Conservation (phyloP, 2,888 invertebrate species). For the Thecophora atra region DNA sequence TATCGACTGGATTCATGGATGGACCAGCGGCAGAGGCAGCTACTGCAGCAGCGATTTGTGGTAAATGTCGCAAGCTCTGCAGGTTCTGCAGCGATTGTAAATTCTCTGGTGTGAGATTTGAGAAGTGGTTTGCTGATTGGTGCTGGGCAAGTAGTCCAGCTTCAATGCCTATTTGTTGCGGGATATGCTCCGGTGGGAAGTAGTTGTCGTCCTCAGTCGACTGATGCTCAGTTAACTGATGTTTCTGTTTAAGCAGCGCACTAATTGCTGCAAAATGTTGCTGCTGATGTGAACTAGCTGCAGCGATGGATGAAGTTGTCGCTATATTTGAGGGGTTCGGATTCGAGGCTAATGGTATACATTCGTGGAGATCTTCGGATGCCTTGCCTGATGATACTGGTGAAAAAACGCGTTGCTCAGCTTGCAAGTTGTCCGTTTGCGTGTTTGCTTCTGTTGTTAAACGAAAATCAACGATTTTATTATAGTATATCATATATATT, state of each 20-base stretch:
- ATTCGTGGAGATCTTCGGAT: conserved; percentile 25
- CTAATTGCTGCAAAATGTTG: conserved; percentile 50
- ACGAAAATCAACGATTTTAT: conserved; percentile 6
- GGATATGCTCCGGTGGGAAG: conserved; percentile 41
- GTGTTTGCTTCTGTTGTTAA: conserved; percentile 9
- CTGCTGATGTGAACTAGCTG: conserved; percentile 69
- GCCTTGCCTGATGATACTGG: conserved; percentile 1
- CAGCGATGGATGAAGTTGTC: conserved; percentile 14
- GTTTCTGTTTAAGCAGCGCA: conserved; percentile 54
- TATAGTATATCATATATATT: background rate
- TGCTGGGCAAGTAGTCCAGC: conserved; percentile 42
- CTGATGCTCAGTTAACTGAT: conserved; percentile 40
- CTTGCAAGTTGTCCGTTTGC: conserved; percentile 1
- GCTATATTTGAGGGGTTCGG: conserved; percentile 26
- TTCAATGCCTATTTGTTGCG: conserved; percentile 40
- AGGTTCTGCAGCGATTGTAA: conserved; percentile 52
- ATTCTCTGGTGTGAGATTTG: conserved; percentile 51
- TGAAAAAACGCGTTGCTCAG: background rate
- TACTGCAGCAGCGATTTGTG: conserved; percentile 51
- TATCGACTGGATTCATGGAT: conserved; percentile 85
- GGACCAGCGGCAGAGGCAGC: conserved; percentile 66
- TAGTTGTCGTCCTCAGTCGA: background rate
- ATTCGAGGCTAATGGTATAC: conserved; percentile 29
- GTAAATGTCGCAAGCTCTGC: conserved; percentile 56
- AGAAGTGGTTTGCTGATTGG: conserved; percentile 38